Conservation (phyloP, 2,888 invertebrate species). For the Pterobdella sp. region DNA sequence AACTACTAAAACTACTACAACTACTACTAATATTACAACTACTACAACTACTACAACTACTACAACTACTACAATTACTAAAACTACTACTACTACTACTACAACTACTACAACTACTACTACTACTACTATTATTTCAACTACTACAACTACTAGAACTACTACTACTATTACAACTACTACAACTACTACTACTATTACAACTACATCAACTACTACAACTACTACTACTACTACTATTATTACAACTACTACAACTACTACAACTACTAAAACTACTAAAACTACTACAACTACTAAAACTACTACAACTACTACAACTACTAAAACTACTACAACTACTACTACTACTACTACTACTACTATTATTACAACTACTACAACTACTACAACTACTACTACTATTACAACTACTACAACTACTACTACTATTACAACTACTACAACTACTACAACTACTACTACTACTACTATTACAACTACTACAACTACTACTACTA, state of each 20-base stretch:
- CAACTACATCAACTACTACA: constrained; percentile 3
- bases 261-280: too few species aligned
- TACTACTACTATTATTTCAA: too few species aligned
- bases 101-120: too few species aligned
- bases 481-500: constrained; percentile 3
- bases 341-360: constrained; percentile 1
- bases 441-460: constrained; percentile 8
- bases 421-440: background rate
- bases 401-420: background rate
- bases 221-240: constrained; percentile 8
- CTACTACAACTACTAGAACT: background rate
- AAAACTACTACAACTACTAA: too few species aligned
- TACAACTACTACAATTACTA: too few species aligned
- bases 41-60: constrained; percentile 8
- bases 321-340: too few species aligned
- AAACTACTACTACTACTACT: too few species aligned
- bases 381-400: constrained; percentile 6
- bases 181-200: constrained; percentile 5
- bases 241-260: constrained; percentile 8
- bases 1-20: too few species aligned
- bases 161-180: constrained; percentile 8
- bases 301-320: too few species aligned
- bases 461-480: constrained; percentile 6
- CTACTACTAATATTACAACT: too few species aligned
- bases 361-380: constrained; percentile 2